A percentile compares a stretch with the other conserved stretches of the same genome.
phyloP scores from a whole-genome alignment of 1,140 invertebrate genomes.

The Drosophila sproati region DNA sequence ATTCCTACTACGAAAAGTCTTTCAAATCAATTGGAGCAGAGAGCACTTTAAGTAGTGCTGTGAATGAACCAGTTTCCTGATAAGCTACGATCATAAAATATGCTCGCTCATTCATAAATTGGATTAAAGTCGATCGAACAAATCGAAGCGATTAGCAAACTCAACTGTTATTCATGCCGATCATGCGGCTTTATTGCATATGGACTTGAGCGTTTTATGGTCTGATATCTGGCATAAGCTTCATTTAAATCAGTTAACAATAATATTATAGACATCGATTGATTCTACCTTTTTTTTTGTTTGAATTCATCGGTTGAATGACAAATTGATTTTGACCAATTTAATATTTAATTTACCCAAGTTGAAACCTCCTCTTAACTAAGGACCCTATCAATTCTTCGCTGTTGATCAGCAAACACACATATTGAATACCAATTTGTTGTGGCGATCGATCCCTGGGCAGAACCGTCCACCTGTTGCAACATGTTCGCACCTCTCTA shows the following conservation, averaged over 20 bases:
- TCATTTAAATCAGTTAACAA: too few species aligned
- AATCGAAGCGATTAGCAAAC: constrained; percentile 20
- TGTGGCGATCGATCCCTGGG: constrained; percentile 28
- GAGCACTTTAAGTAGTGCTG: neutral
- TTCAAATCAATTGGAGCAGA: neutral
- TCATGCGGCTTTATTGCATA: neutral
- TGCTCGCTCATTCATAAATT: constrained; percentile 35
- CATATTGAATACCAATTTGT: constrained; percentile 49
- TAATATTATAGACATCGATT: too few species aligned
- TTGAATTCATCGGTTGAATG: neutral
- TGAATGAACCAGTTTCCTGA: constrained; percentile 31
- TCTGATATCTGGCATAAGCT: too few species aligned
- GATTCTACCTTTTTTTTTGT: neutral
- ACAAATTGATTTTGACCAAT: constrained; percentile 8
- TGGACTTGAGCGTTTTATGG: too few species aligned
- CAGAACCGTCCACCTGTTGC: constrained; percentile 63
- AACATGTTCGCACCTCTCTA: constrained; percentile 56
- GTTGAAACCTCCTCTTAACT: neutral
- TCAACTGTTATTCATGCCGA: neutral
- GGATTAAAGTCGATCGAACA: constrained; percentile 9
- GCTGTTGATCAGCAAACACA: constrained; percentile 14
- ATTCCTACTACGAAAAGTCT: neutral
- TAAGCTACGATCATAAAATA: constrained; percentile 15
- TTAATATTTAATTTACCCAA: constrained; percentile 14
- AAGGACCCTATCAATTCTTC: constrained; percentile 18